Evolutionary conservation across 2,797 vertebrate genomes (phyloP), one percentile per base, ranked within the genome.

Genomic region (Phrynocephalus forsythii): DNA sequence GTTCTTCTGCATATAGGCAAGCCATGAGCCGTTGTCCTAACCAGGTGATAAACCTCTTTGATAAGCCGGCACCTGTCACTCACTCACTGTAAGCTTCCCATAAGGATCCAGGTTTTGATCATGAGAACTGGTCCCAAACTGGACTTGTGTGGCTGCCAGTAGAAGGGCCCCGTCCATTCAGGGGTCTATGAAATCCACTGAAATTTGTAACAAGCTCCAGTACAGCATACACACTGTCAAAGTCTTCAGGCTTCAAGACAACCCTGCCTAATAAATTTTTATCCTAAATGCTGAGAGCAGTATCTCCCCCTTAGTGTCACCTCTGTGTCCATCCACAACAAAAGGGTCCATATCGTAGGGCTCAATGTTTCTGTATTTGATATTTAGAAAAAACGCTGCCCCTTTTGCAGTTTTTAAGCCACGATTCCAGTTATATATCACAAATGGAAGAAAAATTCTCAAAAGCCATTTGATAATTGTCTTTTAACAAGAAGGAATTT

Each of bases 341-440:
- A 89, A 87, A 0, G 3, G 91, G 91, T 95, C 90, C 93, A 67
- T 96, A 79, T 94, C 91, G 88, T 72, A 82, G 94, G 89, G 71
- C 77, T 92, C 92, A 93, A 89, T 93, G 94, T 93, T 90, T 1
- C 85, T 88, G 87, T 10, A 90, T 95, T 89, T 94, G 93, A 92
- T 91, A 93, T 95, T 94, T 95, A 94, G 94, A 96, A 95, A 44
- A 96, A 96, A 95, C 95, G 93, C 95, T 95, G 89, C 94, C 95
- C 94, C 91, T 94, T 95, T 90, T 86, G 94, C 93, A 95, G 89
- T 94, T 92, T 89, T 93, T 91, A 94, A 93, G 92, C 94, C 94
- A 94, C 95, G 90, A 72, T 94, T 93, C 92, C 92, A 91, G 95
- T 94, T 96, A 89, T 95, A 93, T 92, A 92, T 95, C 96, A 95